Conservation (phyloP, 2,113 vertebrate genomes). For the Rhipidura dahli region DNA sequence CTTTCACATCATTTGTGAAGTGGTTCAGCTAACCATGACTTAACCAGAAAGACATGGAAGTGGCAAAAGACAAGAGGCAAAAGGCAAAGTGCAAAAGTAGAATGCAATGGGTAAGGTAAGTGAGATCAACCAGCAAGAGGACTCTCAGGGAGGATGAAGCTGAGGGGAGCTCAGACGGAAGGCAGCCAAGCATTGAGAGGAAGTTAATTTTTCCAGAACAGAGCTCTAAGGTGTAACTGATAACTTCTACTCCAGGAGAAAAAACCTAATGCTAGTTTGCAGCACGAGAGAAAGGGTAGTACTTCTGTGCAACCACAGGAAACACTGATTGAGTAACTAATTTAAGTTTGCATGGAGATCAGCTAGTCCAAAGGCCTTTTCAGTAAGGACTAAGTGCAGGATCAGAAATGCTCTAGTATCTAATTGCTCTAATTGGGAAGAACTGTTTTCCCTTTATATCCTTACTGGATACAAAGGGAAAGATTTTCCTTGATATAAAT, state of each 20-base stretch:
- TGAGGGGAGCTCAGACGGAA: background rate
- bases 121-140: background rate
- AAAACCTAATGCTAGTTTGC: background rate
- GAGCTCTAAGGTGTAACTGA: background rate
- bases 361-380: background rate
- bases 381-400: background rate
- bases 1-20: background rate
- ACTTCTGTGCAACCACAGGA: background rate
- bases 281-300: background rate
- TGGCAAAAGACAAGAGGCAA: background rate
- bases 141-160: rapidly evolving
- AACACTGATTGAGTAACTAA: background rate
- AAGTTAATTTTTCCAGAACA: background rate
- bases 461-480: too few relatives aligned
- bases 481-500: background rate
- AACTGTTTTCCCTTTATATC: background rate
- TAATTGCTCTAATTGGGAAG: background rate
- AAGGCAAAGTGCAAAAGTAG: background rate
- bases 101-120: background rate
- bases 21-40: background rate
- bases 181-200: background rate
- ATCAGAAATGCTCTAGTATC: background rate
- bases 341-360: background rate
- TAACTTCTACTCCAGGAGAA: background rate
- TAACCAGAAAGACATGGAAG: background rate